Conservation (phyloP, 1,140 invertebrate genomes). For the Metopolophium dirhodum region DNA sequence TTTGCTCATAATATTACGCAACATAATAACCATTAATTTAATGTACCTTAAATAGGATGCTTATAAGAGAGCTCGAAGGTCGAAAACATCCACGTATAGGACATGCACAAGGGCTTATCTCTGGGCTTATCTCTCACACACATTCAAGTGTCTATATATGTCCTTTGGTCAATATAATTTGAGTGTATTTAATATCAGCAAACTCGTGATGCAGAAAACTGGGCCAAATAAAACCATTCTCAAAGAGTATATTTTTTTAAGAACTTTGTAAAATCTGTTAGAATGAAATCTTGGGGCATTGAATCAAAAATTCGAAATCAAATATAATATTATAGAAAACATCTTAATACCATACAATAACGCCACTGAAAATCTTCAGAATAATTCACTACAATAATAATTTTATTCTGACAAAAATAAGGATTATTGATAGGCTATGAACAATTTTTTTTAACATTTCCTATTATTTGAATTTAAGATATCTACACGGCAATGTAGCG, state of each 20-base stretch:
- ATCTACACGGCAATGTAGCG: too few species aligned
- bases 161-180: conserved; percentile 27
- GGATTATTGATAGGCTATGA: not conserved
- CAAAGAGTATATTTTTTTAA: not conserved
- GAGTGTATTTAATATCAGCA: conserved; percentile 7
- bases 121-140: not conserved
- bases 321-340: not conserved
- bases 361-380: too few species aligned
- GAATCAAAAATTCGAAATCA: not conserved
- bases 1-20: conserved; percentile 26
- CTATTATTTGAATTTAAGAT: too few species aligned
- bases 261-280: not conserved
- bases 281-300: not conserved
- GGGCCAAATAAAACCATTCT: not conserved
- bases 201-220: not conserved
- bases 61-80: not conserved
- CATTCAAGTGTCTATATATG: not conserved
- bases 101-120: not conserved
- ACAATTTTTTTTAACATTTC: not conserved
- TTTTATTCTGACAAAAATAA: too few species aligned
- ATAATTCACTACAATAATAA: too few species aligned
- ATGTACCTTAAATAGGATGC: conserved; percentile 27
- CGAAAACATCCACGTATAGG: not conserved
- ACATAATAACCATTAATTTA: conserved; percentile 40
- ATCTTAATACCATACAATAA: too few species aligned